Base-by-base conservation (phyloP, 1,140 invertebrate genomes). In the Mizuhopecten yessoensis region DNA sequence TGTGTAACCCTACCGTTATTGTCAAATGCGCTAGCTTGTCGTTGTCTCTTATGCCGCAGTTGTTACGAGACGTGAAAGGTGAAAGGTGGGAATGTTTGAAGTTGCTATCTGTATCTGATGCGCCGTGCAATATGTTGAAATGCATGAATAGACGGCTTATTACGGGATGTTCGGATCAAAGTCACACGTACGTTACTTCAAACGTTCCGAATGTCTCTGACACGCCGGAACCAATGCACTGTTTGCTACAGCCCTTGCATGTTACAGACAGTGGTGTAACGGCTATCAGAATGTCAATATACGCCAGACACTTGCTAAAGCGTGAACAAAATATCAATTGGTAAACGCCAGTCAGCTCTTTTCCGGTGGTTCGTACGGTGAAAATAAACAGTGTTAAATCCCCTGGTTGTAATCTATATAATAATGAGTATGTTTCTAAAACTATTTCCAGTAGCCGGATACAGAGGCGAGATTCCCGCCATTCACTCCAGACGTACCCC, bases 1-100 rank as follows among this genome's bases (percentile, higher is more conserved):
- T 75, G 57, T 75, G 57, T 29, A 75, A 75, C 57, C 57, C n/a
- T 75, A n/a, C 57, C 57, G 57, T 75, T 75, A 75, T 75, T 75
- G 57, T 75, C 57, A 75, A 75, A 23, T n/a, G 11, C 23, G 17
- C n/a, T 23, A 75, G 11, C 57, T 29, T 29, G n/a, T 75, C 57
- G 29, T 75, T n/a, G 57, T 75, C n/a, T 29, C 11, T 7, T 29
- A 75, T 17, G 17, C n/a, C 1, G 57, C 57, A n/a, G 57, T 29
- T 15, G n/a, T 20, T 57, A 57, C 45, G 20, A 57, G 23, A 75
- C 17, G 23, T 3, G 23, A 75, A 17, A 75, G 20, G 57, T 29
- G 23, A 75, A 75, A n/a, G 23, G 57, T 29, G n/a, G 57, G n/a
- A n/a, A 75, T 13, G 57, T 75, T 29, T 75, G 57, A 75, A 75